phyloP scores from a whole-genome alignment of 2,797 vertebrate genomes.

The Delichon dasypus region DNA sequence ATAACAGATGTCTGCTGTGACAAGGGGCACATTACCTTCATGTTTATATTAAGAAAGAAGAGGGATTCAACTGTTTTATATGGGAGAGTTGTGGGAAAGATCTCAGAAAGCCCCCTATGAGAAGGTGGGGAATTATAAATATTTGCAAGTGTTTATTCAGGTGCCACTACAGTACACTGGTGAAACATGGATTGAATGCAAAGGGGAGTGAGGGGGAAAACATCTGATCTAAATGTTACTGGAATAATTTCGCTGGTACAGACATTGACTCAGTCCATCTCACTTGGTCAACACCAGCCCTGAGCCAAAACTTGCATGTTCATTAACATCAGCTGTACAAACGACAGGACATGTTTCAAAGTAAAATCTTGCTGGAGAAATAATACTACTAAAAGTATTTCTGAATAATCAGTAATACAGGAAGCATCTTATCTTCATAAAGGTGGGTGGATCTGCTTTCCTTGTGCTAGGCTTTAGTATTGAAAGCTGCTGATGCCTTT shows the following conservation, averaged over 20 bases:
- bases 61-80: slow-evolving; percentile 61
- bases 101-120: slow-evolving; percentile 47
- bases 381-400: slow-evolving; percentile 28
- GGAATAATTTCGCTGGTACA: slow-evolving; percentile 52
- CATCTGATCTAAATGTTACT: slow-evolving; percentile 38
- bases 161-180: slow-evolving; percentile 66
- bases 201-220: background rate
- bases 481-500: background rate
- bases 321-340: slow-evolving; percentile 39
- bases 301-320: slow-evolving; percentile 46
- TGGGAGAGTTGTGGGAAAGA: slow-evolving; percentile 55
- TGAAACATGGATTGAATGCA: background rate
- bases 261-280: slow-evolving; percentile 61
- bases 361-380: slow-evolving; percentile 34
- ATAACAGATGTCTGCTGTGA: slow-evolving; percentile 75
- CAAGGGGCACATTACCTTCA: slow-evolving; percentile 75
- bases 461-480: background rate
- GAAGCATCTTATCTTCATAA: slow-evolving; percentile 42
- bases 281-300: slow-evolving; percentile 31
- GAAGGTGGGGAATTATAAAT: slow-evolving; percentile 71
- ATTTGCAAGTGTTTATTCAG: slow-evolving; percentile 78
- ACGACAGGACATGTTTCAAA: slow-evolving; percentile 43
- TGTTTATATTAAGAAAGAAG: slow-evolving; percentile 74
- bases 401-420: slow-evolving; percentile 58
- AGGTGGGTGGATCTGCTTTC: slow-evolving; percentile 1